Percentiles rank a stretch among this genome's conserved stretches.
Conservation (phyloP, 2,888 invertebrate genomes). For the Villa cingulata region DNA sequence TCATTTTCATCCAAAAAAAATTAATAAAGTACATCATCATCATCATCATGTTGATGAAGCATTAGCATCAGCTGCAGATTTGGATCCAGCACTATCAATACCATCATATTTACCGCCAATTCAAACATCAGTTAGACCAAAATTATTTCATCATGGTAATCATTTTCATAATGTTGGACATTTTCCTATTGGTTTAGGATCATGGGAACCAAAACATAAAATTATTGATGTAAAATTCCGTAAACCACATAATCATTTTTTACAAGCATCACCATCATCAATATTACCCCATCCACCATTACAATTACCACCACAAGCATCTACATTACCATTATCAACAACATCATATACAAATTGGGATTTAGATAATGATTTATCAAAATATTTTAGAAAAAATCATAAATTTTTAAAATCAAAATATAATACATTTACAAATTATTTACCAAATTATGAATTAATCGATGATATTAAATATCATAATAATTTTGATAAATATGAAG, state of each 20-base stretch:
- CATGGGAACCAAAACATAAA: not conserved
- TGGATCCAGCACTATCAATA: not conserved
- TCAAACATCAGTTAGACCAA: not conserved
- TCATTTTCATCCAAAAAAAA: slow-evolving; percentile 9
- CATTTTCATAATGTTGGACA: too few species aligned
- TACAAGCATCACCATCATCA: not conserved
- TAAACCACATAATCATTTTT: not conserved
- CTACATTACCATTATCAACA: not conserved
- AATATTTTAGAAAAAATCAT: not conserved
- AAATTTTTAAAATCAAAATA: not conserved
- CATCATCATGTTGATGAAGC: not conserved
- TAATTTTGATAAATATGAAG: slow-evolving; percentile 1
- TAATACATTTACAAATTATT: not conserved
- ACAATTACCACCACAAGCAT: not conserved
- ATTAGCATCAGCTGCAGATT: not conserved
- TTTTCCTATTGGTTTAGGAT: not conserved
- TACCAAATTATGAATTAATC: not conserved
- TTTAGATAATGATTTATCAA: not conserved
- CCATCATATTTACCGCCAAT: not conserved
- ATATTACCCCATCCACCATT: not conserved
- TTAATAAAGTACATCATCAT: not conserved
- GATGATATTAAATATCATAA: not conserved
- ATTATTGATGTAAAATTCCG: not conserved
- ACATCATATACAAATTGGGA: not conserved
- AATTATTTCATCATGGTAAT: not conserved